Evolutionary conservation across 1,140 invertebrate species (phyloP).

Genomic region (Panagrolaimus sp.): DNA sequence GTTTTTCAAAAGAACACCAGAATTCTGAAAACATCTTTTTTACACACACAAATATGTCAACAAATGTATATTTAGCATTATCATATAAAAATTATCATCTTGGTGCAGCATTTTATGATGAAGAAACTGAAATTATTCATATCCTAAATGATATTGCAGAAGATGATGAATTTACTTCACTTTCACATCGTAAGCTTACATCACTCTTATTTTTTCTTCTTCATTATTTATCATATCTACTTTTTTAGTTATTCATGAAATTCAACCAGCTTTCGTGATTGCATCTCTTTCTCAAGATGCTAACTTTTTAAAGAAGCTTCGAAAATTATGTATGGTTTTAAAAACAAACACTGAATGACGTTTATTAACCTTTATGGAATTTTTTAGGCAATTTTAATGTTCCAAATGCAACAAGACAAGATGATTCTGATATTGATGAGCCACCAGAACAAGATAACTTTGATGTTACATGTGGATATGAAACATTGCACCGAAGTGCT

Average conservation of each 20-base stretch:
- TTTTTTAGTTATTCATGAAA: conserved; percentile 19
- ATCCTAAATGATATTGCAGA: conserved; percentile 17
- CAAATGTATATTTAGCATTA: neutral
- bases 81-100: conserved; percentile 18
- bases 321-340: conserved; percentile 20
- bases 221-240: too few species aligned
- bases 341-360: too few species aligned
- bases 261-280: conserved; percentile 20
- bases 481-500: neutral
- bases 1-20: too few species aligned
- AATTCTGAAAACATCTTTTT: too few species aligned
- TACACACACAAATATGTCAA: too few species aligned
- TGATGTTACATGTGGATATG: neutral
- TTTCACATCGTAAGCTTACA: conserved; percentile 16
- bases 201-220: neutral
- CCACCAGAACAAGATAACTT: neutral
- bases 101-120: conserved; percentile 23
- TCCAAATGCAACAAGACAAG: neutral
- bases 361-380: conserved; percentile 6
- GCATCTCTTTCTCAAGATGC: conserved; percentile 9
- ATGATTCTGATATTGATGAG: conserved; percentile 6
- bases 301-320: conserved; percentile 12
- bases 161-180: conserved; percentile 9
- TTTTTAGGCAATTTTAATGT: conserved; percentile 17
- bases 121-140: neutral